Base-by-base conservation (phyloP, 2,888 invertebrate genomes). In the Oligia strigilis region DNA sequence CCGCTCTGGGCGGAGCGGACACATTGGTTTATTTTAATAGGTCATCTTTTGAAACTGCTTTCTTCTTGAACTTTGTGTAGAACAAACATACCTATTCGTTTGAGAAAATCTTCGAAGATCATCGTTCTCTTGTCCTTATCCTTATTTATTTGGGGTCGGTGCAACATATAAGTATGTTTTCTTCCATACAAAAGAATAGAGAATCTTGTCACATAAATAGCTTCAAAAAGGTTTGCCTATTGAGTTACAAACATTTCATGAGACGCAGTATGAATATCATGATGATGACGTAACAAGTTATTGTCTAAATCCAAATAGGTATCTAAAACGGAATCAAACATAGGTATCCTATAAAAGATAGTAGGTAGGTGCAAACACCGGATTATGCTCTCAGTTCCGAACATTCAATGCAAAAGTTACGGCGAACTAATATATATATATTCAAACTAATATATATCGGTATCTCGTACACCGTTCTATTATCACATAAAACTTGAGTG, bases 391-490 rank as follows among this genome's bases (percentile, higher is more conserved):
- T 60, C 62, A 81, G 70, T 58, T 69, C 66, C 43, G 29, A 66
- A 72, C 65, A 62, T 52, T 60, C 46, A 77, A 65, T 77, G 64
- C n/a, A 46, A 80, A 82, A 87, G 75, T 84, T 88, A 84, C 77
- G 17, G 58, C 76, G 46, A 85, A 85, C 80, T 81, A 80, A 88
- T n/a, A n/a, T n/a, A n/a, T n/a, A n/a, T n/a, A n/a, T 88, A 85
- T 87, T 87, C 86, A 88, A 87, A 82, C 77, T 80, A 80, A 72
- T 86, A 74, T 74, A 75, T 78, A 82, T 82, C 64, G 78, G 36
- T 80, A 75, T 77, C 72, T 71, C 49, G 52, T 14, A 49, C 69
- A 65, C 40, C 65, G 71, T 65, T 80, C 75, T 72, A 66, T 14
- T 72, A 71, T 65, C 58, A 77, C 80, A 80, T 89, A 84, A 88